These are phyloP conservation scores for Ctena decussata DNA, from an alignment of 2,888 invertebrate species.

Conservation along the genomic window DNA sequence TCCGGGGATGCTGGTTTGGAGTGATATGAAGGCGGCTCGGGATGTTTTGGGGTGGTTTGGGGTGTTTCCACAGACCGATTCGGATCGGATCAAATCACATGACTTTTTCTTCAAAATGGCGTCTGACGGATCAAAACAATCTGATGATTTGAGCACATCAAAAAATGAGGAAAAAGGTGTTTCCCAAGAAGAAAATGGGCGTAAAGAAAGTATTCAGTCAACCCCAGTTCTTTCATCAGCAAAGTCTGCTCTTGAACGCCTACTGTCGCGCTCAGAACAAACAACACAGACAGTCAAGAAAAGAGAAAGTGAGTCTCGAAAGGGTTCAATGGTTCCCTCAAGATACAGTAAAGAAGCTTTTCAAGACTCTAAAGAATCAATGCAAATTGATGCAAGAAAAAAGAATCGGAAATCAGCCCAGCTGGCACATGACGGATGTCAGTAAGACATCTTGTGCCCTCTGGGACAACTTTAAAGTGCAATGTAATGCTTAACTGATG, in stretches of 20 bases:
- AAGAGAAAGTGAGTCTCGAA: background rate
- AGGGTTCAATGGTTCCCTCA: too few relatives aligned
- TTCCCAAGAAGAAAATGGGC: constrained; percentile 14
- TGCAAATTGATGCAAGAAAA: too few relatives aligned
- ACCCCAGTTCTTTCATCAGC: constrained; percentile 56
- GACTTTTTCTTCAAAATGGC: constrained; percentile 70
- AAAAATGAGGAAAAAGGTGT: constrained; percentile 13
- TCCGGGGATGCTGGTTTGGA: too few relatives aligned
- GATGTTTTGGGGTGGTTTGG: too few relatives aligned
- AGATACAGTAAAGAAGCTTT: too few relatives aligned
- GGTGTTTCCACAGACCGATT: background rate
- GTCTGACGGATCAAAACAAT: constrained; percentile 68
- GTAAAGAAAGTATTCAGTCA: constrained; percentile 18
- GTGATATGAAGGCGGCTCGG: too few relatives aligned
- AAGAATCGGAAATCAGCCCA: too few relatives aligned
- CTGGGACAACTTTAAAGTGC: too few relatives aligned
- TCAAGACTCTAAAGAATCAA: too few relatives aligned
- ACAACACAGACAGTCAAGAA: background rate
- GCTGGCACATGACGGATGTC: too few relatives aligned
- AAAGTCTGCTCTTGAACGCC: constrained; percentile 49
- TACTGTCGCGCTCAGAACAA: constrained; percentile 45
- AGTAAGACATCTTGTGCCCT: too few relatives aligned
- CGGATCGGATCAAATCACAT: constrained; percentile 12
- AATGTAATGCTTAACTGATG: too few relatives aligned
- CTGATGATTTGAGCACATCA: constrained; percentile 32